These are phyloP conservation scores for Loxodonta africana DNA, from an alignment of 2,113 vertebrate genomes.

Conservation along the genomic window DNA sequence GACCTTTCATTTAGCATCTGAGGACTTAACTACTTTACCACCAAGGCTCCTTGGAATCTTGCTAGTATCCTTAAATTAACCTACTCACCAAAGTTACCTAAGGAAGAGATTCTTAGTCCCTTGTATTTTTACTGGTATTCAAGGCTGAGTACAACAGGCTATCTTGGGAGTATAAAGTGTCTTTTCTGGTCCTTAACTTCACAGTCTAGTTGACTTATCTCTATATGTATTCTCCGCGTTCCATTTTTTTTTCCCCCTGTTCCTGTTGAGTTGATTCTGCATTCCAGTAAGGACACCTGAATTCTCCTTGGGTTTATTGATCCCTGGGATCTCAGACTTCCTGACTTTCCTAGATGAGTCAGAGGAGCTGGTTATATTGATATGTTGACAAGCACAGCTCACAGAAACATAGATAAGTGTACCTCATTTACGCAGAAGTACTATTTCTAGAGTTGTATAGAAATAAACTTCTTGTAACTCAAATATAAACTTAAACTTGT, in stretches of 20 bases:
- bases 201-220: neutral
- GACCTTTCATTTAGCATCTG: too few species aligned
- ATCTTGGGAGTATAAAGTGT: neutral
- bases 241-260: neutral
- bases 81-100: neutral
- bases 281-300: neutral
- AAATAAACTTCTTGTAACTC: neutral
- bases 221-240: neutral
- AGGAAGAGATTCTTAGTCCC: neutral
- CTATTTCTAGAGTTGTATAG: constrained; percentile 1
- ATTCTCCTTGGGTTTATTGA: neutral
- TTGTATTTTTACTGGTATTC: neutral
- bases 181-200: neutral
- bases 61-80: neutral
- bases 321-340: neutral
- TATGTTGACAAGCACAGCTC: neutral
- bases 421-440: neutral
- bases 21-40: too few species aligned
- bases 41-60: neutral
- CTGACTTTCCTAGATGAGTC: neutral
- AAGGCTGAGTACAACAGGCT: neutral
- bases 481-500: constrained; percentile 16
- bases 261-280: neutral
- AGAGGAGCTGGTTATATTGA: neutral
- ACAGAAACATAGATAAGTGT: neutral